Base-by-base conservation (phyloP, 2,797 vertebrate genomes). In the Acipenser transmontanus region DNA sequence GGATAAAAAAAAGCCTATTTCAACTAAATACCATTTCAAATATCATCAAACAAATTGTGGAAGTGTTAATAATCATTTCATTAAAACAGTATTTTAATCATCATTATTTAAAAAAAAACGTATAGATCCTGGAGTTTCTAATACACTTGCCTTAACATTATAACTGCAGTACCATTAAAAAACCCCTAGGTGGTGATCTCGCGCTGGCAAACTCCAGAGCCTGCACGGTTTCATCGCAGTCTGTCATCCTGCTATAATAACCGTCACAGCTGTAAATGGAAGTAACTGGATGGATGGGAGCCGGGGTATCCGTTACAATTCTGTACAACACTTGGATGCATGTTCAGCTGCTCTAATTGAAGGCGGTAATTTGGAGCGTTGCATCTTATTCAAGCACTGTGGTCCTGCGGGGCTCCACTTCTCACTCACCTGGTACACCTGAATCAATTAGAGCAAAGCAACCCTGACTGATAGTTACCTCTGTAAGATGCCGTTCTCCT, bases 401-500 rank as follows among this genome's bases (percentile, higher is more conserved):
- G 34, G 34, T 34, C 4, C 34, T 34, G 34, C 34, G 34, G 34
- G 34, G 34, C 34, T 34, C 34, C 6, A 57, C 14, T 57, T 57
- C 11, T 57, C 14, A 57, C 14, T 12, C 11, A 57, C 34, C 34
- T 12, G 54, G 11, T 11, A 11, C 9, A 6, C 54, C 54, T 57
- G 11, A 57, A 57, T 12, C 11, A 57, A 7, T 12, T 49, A 14
- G 2, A 34, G 34, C 34, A 34, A 34, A 34, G 34, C 34, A 34
- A 34, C 34, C 34, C 34, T 34, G 34, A 3, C 34, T 34, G 34
- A 34, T 4, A 34, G 50, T 85, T 95, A 98, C 96, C 94, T 97
- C 90, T 95, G 95, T 78, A 98, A 86, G 88, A 99, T 97, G 77
- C 97, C 97, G 64, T 99, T 99, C 89, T 99, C 97, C 80, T 98